Percentiles rank a stretch among this genome's conserved stretches.
These are phyloP conservation scores for Pipistrellus nathusii DNA, from an alignment of 2,797 vertebrate species.

Conservation along the genomic window DNA sequence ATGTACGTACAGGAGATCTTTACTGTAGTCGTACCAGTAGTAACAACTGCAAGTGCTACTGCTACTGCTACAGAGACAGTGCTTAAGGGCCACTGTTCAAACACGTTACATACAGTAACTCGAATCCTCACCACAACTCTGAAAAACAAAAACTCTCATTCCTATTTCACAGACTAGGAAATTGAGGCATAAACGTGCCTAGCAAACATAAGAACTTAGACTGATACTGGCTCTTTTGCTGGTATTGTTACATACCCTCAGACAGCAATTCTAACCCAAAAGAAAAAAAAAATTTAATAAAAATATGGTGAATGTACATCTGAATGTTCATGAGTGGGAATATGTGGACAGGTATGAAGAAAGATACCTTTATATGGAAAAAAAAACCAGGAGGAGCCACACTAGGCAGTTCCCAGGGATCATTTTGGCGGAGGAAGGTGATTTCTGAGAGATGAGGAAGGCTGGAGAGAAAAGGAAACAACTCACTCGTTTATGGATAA, in stretches of 20 bases:
- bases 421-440: background rate
- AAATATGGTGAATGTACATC: background rate
- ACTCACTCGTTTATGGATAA: background rate
- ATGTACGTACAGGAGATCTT: background rate
- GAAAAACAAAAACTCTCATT: background rate
- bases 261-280: background rate
- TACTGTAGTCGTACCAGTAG: too few species aligned
- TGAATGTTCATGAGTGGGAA: background rate
- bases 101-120: background rate
- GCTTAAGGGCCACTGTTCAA: background rate
- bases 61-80: background rate
- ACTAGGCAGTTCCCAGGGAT: background rate
- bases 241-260: background rate
- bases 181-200: background rate
- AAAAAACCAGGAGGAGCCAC: background rate
- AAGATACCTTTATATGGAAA: background rate
- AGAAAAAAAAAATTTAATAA: conserved; percentile 20
- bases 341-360: background rate
- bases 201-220: background rate
- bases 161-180: background rate
- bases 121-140: background rate
- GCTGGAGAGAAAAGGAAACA: background rate
- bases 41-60: background rate
- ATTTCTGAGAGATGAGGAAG: background rate
- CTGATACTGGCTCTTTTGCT: background rate